Base-by-base conservation (phyloP, 1,140 invertebrate genomes). In the Neodiprion lecontei region DNA sequence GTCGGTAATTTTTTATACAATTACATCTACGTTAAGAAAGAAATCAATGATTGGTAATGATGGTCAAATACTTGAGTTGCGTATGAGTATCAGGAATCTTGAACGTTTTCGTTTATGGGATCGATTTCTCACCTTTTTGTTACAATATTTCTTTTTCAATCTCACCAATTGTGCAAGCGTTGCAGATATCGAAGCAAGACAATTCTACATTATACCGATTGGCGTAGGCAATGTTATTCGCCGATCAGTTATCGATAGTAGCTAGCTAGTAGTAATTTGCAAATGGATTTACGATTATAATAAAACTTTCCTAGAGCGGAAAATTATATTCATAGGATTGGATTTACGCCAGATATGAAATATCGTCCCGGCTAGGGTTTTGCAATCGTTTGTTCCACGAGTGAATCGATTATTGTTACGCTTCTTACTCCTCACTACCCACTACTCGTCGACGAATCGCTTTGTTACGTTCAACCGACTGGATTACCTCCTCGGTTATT, bases 301-400 rank as follows among this genome's bases (percentile, higher is more conserved):
- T 87, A 86, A 87, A 87, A 87, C 85, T 85, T 85, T 83, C 81
- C 83, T 84, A 82, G 82, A 76, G 84, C 81, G 84, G 85, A 87
- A 87, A 87, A 87, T 87, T 85, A 85, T 87, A 87, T 87, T 86
- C 86, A 87, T 87, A 81, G 83, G 83, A 86, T 87, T 87, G 86
- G 84, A 87, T 87, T 87, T 84, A 81, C 80, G 85, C 84, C 85
- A 86, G 84, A 87, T 85, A 85, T 87, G 84, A 86, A 87, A 87
- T 86, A 86, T 75, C 83, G 79, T 70, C 80, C 69, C 74, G 76
- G 50, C 48, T 69, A 74, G 75, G n/a, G 76, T 14, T 61, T 14
- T 61, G 70, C 73, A 75, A 77, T 72, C 69, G 74, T 48, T 73
- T 67, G 23, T 67, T 48, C 50, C 12, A 72, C 28, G 23, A 61